Conservation (phyloP, 2,113 vertebrate species). For the Corythornis madagascariensis region DNA sequence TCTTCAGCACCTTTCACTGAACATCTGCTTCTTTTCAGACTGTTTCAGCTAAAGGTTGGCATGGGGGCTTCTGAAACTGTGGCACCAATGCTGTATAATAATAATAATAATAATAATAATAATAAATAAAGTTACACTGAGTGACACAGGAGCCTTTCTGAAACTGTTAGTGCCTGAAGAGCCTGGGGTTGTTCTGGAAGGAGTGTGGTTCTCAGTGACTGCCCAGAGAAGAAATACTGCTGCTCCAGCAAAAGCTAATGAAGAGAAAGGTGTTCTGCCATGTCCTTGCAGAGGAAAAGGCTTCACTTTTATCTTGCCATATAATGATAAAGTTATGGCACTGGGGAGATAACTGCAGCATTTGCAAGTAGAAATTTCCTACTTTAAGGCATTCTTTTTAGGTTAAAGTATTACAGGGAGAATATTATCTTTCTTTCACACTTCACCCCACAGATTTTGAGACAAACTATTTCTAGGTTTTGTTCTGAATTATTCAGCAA, state of each 20-base stretch:
- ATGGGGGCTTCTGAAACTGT: background rate
- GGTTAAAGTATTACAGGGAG: background rate
- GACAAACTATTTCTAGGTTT: background rate
- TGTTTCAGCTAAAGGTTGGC: background rate
- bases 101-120: background rate
- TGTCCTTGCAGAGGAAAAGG: slow-evolving; percentile 64
- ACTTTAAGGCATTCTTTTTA: background rate
- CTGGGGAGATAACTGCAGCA: slow-evolving; percentile 31
- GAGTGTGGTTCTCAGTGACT: slow-evolving; percentile 52
- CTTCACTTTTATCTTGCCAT: slow-evolving; percentile 45
- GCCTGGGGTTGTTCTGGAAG: slow-evolving; percentile 48
- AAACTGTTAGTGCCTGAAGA: slow-evolving; percentile 37
- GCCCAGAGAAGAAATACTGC: slow-evolving; percentile 48
- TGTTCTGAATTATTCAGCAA: background rate
- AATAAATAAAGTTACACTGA: background rate
- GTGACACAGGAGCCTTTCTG: background rate
- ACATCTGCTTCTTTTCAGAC: background rate
- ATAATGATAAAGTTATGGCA: slow-evolving; percentile 41
- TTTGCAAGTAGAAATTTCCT: background rate
- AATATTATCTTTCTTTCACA: background rate
- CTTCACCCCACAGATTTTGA: background rate
- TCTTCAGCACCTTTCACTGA: background rate
- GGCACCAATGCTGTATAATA: background rate
- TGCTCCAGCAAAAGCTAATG: slow-evolving; percentile 61
- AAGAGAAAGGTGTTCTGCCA: slow-evolving; percentile 27